Evolutionary conservation across 2,113 vertebrate species (phyloP), one percentile per base, ranked within the genome.

Genomic region (Colaptes auratus): DNA sequence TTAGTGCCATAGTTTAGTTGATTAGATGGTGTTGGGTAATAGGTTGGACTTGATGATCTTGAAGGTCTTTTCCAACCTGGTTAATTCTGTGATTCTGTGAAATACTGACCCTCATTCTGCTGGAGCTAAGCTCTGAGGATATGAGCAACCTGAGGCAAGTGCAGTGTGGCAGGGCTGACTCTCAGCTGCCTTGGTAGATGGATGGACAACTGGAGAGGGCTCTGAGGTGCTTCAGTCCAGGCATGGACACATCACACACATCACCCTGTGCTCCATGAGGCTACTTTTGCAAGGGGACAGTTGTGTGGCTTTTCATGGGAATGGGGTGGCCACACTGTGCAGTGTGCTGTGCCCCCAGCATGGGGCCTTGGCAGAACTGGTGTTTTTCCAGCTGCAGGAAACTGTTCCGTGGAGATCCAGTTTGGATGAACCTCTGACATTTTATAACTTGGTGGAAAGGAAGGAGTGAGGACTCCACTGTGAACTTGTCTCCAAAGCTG

Each of bases 101-200:
- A 39, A 39, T 12, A 39, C 10, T 1, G 3, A 28, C 35, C 10
- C 12, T 88, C 12, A 6, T 24, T 23, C 35, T 82, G 9, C 33
- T 42, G 30, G 19, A 67, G 17, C n/a, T 33, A 46, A 86, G 20
- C 15, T 66, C 60, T 46, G 35, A 55, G 25, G 27, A 12, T 2
- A 2, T 12, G 7, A 84, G 30, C 27, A 67, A 36, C 44, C n/a
- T 3, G 8, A 82, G 36, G 11, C 7, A 53, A 53, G n/a, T 12
- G 20, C 1, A 0, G 14, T 0, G 0, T 31, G 31, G 39, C 33
- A 24, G 27, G n/a, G 36, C 9, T 42, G 27, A 31, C 35, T 89
- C 25, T 33, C n/a, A 66, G 13, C 25, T 48, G 59, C 58, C 17
- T 3, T 0, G 2, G 25, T 36, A 79, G 60, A 44, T 36, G 73